These are phyloP conservation scores for Thaumetopoea pityocampa DNA, from an alignment of 1,140 invertebrate genomes.

Conservation along the genomic window DNA sequence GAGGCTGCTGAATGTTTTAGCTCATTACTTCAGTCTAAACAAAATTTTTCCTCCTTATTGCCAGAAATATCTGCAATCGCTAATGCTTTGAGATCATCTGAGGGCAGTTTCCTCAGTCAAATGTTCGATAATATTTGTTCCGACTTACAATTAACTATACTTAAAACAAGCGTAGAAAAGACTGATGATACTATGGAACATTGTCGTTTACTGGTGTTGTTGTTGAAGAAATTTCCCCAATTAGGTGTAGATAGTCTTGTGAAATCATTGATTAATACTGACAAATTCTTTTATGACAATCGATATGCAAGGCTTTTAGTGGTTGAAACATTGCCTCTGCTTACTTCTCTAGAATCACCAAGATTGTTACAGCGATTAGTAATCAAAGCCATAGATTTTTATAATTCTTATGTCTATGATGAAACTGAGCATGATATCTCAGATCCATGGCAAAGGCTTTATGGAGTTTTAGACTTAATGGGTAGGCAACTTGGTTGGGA, in stretches of 20 bases:
- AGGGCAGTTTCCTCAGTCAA: conserved; percentile 77
- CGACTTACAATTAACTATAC: conserved; percentile 85
- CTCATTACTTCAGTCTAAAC: conserved; percentile 61
- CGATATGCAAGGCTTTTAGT: conserved; percentile 84
- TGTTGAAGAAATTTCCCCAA: conserved; percentile 88
- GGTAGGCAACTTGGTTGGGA: conserved; percentile 90
- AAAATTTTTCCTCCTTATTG: conserved; percentile 80
- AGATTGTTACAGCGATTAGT: conserved; percentile 81
- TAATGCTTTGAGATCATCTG: conserved; percentile 80
- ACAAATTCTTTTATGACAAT: conserved; percentile 86
- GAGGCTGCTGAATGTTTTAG: conserved; percentile 91
- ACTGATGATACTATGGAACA: conserved; percentile 92
- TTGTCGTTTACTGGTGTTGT: conserved; percentile 85
- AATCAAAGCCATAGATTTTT: conserved; percentile 79
- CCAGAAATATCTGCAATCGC: conserved; percentile 88
- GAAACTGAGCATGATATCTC: conserved; percentile 81
- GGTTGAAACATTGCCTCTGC: conserved; percentile 84
- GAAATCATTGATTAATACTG: conserved; percentile 85
- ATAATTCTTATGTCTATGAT: conserved; percentile 79
- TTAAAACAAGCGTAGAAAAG: conserved; percentile 89
- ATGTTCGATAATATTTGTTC: conserved; percentile 83
- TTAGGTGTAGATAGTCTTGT: conserved; percentile 87
- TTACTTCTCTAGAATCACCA: conserved; percentile 80
- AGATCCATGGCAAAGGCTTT: conserved; percentile 88
- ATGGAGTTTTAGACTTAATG: conserved; percentile 83